Evolutionary conservation across 2,113 vertebrate species (phyloP), one percentile per base, ranked within the genome.

Genomic region (Mystacornis crossleyi): DNA sequence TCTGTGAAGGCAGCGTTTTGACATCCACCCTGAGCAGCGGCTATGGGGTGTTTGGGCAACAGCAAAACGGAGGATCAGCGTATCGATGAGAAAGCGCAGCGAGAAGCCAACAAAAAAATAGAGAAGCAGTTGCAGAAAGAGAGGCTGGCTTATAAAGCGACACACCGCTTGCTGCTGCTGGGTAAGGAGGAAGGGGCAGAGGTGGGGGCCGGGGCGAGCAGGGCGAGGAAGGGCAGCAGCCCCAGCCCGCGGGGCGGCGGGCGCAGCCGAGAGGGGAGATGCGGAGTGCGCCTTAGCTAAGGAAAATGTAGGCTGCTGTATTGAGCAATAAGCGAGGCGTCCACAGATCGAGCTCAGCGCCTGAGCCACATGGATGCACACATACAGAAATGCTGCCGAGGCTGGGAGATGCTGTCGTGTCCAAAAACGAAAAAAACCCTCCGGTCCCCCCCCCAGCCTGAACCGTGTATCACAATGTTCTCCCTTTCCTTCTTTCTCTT

Each of bases 101-200:
- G 99, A 97, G 99, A 99, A 98, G 98, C 99, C 97, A 99, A 99
- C 99, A 99, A 99, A 98, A 99, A 99, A 98, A 99, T 99, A 95
- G 99, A 99, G 97, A 99, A 99, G 97, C 99, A 99, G 98, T 95
- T 99, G 97, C 99, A 99, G 97, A 99, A 99, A 97, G 99, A 99
- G 94, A 98, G 99, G 96, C 98, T 99, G 96, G 99, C 99, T 66
- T 99, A 99, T 93, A 99, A 99, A 98, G 99, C 99, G 86, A 99
- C 99, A 73, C 99, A 99, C 97, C 99, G 99, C 96, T 99, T 99
- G 94, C 98, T 99, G 89, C 98, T 99, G 92, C 98, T 99, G 98
- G 99, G 99, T 99, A 99, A 99, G 99, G 96, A 51, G 73, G 74
- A 78, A 84, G 81, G 65, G 92, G 40, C 66, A 86, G 81, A 47